Percentiles rank a stretch among this genome's conserved stretches.
Evolutionary conservation across 2,113 vertebrate genomes (phyloP).

Genomic region (Anarhynchus alexandrinus): DNA sequence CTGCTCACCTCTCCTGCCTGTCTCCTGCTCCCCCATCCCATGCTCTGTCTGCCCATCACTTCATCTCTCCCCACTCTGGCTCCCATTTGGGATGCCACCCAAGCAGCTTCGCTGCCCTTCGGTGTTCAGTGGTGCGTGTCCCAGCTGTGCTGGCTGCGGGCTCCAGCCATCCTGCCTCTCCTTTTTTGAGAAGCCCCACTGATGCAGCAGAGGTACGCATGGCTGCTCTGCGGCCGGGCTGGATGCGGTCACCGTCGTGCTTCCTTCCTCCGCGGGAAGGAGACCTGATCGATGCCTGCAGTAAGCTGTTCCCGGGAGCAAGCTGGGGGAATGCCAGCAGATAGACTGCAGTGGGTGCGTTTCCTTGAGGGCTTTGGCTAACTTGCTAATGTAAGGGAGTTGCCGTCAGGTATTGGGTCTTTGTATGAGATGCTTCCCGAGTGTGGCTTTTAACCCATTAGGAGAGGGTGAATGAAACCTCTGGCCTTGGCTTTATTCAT

Average conservation of each 20-base stretch:
- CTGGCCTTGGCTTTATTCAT: background rate
- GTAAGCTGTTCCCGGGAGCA: background rate
- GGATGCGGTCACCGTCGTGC: background rate
- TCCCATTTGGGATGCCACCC: background rate
- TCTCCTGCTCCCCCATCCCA: background rate
- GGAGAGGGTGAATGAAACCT: background rate
- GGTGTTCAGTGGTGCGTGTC: rapidly evolving
- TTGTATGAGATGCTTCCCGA: background rate
- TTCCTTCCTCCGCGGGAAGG: slow-evolving; percentile 40
- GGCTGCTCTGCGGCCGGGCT: background rate
- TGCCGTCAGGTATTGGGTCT: background rate
- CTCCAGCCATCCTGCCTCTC: background rate
- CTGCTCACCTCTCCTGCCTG: background rate
- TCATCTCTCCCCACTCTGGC: background rate
- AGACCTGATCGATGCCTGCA: background rate
- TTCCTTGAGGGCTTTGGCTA: background rate
- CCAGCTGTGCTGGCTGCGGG: background rate
- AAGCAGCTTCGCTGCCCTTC: background rate
- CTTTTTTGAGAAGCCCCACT: background rate
- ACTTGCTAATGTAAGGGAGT: background rate
- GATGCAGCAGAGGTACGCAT: background rate
- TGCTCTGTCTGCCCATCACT: background rate
- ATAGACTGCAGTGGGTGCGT: background rate
- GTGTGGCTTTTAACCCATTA: background rate
- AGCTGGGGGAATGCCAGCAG: background rate